Evolutionary conservation across 1,140 invertebrate species (phyloP).

Genomic region (Lithobius niger): DNA sequence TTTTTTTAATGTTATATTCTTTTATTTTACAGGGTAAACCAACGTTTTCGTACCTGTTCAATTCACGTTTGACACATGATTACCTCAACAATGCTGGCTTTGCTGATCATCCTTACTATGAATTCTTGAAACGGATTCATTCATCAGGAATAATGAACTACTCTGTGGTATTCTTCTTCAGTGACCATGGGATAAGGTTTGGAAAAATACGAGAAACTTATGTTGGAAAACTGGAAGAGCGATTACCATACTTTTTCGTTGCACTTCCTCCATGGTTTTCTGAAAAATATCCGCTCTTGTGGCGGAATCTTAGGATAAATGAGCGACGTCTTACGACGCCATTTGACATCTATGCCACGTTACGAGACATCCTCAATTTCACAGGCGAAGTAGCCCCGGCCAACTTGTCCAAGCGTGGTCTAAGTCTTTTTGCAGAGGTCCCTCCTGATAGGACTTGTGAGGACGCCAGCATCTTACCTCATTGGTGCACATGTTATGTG

Average conservation of each 20-base stretch:
- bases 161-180: constrained; percentile 39
- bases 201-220: constrained; percentile 36
- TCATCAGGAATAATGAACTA: constrained; percentile 29
- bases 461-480: constrained; percentile 35
- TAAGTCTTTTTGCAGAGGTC: constrained; percentile 29
- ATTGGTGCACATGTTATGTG: constrained; percentile 41
- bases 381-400: constrained; percentile 11
- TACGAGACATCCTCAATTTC: constrained; percentile 15
- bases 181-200: constrained; percentile 44
- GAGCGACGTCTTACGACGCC: constrained; percentile 31
- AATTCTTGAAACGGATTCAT: constrained; percentile 28
- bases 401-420: constrained; percentile 18
- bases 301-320: constrained; percentile 31
- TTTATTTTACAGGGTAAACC: neutral
- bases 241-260: constrained; percentile 41
- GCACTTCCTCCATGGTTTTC: constrained; percentile 36
- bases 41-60: constrained; percentile 25
- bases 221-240: constrained; percentile 41
- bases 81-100: constrained; percentile 25
- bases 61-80: constrained; percentile 32
- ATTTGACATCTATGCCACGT: constrained; percentile 36
- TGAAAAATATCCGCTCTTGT: constrained; percentile 27
- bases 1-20: neutral
- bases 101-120: constrained; percentile 26
- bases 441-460: constrained; percentile 29